Evolutionary conservation across 2,113 vertebrate species (phyloP), one percentile per base, ranked within the genome.

Genomic region (Notothenia rossii): DNA sequence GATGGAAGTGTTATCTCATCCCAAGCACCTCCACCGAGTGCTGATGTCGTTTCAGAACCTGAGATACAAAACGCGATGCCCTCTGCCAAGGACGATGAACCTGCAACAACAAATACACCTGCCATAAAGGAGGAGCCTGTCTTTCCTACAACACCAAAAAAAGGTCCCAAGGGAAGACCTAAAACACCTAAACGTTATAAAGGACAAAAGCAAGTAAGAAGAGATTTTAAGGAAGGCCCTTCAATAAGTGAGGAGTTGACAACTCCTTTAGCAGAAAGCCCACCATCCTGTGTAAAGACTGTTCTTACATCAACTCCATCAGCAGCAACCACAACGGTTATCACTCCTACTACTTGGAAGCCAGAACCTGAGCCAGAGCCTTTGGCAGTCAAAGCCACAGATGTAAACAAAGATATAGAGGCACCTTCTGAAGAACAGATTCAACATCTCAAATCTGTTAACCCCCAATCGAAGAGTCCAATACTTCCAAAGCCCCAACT

Each of bases 101-200:
- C 89, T 59, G 93, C 87, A 68, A 82, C 91, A 68, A 83, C 91
- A 51, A 95, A 89, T 0, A 81, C 91, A 20, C 89, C 94, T 18
- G 77, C 93, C 45, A 83, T 88, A 88, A 96, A 94, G 46, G 96
- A 96, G 83, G 95, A 96, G 62, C 66, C 86, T 40, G 25, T 94
- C 89, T 82, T 90, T 40, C 58, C 83, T 46, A 95, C 96, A 10
- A 95, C 95, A 1, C 84, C 92, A 29, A 96, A 95, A 72, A 99
- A 96, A 77, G 95, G 95, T 5, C 2, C 18, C 1, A 98, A 96
- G 81, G 94, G 95, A 59, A 96, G 95, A 60, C 94, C 95, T 68
- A 99, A 97, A 93, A 82, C 92, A 1, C 77, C 93, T 0, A 95
- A 97, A 73, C 95, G 94, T 3, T 87, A 91, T 9, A 97, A 96